Evolutionary conservation across 2,797 vertebrate genomes (phyloP).

Genomic region (Falco naumanni): DNA sequence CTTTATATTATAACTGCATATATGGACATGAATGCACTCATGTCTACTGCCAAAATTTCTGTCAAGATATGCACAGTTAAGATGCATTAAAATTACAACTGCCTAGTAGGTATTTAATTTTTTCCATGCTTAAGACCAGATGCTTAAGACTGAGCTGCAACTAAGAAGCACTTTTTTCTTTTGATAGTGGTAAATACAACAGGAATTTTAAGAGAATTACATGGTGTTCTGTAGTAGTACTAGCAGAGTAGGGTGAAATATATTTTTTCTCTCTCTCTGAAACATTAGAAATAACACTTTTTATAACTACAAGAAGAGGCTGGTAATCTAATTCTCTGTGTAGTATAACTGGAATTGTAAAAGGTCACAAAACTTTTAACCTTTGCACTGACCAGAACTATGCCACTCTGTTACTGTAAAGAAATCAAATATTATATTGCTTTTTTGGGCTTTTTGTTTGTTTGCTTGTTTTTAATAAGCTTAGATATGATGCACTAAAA

Average conservation of each 20-base stretch:
- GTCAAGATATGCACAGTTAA: background rate
- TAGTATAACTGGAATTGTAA: background rate
- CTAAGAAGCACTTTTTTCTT: background rate
- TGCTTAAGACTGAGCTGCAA: background rate
- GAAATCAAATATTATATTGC: background rate
- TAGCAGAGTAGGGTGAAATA: background rate
- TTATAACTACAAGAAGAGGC: background rate
- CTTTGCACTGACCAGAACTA: background rate
- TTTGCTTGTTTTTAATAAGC: background rate
- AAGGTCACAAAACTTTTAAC: background rate
- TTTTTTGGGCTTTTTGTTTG: background rate
- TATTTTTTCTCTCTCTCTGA: background rate
- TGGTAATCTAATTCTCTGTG: background rate
- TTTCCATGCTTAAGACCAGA: background rate
- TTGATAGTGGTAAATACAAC: background rate
- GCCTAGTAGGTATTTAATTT: background rate
- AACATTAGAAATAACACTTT: background rate
- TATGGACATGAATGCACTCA: background rate
- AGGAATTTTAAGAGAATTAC: background rate
- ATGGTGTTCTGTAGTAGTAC: background rate
- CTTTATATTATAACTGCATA: background rate
- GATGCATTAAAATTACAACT: background rate
- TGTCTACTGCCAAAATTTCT: background rate
- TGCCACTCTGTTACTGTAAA: background rate
- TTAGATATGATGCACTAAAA: slow-evolving; percentile 3